Evolutionary conservation across 2,888 invertebrate species (phyloP).

Genomic region (Drosophila phalerata): DNA sequence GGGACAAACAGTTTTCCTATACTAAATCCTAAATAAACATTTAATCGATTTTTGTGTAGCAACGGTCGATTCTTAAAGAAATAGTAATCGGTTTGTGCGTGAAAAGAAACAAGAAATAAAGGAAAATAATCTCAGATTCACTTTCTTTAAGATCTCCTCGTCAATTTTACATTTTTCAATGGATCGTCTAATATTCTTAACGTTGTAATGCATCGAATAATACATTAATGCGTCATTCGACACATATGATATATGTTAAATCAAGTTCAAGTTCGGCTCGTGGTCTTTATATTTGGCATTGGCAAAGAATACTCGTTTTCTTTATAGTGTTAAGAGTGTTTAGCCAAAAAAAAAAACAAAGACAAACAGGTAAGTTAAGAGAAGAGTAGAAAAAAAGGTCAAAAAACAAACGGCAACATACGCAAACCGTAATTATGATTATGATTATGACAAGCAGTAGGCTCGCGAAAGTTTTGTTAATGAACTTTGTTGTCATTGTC

Average conservation of each 20-base stretch:
- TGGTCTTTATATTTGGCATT: conserved; percentile 36
- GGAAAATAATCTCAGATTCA: background rate
- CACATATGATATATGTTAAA: conserved; percentile 11
- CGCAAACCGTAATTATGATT: conserved; percentile 56
- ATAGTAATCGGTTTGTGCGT: background rate
- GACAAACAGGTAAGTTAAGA: conserved; percentile 18
- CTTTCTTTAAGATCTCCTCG: background rate
- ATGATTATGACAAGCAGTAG: conserved; percentile 55
- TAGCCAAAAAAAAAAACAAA: background rate
- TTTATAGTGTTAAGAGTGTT: background rate
- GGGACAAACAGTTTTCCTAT: background rate
- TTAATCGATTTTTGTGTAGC: background rate
- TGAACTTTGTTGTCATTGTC: conserved; percentile 68
- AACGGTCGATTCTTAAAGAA: background rate
- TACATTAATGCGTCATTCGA: conserved; percentile 12
- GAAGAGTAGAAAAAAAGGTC: conserved; percentile 32
- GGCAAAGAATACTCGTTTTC: conserved; percentile 17
- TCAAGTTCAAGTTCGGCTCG: conserved; percentile 59
- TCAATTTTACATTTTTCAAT: background rate
- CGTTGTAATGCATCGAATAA: background rate
- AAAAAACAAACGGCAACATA: conserved; percentile 52
- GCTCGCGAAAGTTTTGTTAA: conserved; percentile 65
- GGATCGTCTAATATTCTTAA: background rate
- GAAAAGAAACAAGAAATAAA: too few species aligned
- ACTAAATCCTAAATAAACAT: background rate